phyloP scores from a whole-genome alignment of 2,888 invertebrate species.

The Spodoptera exigua region DNA sequence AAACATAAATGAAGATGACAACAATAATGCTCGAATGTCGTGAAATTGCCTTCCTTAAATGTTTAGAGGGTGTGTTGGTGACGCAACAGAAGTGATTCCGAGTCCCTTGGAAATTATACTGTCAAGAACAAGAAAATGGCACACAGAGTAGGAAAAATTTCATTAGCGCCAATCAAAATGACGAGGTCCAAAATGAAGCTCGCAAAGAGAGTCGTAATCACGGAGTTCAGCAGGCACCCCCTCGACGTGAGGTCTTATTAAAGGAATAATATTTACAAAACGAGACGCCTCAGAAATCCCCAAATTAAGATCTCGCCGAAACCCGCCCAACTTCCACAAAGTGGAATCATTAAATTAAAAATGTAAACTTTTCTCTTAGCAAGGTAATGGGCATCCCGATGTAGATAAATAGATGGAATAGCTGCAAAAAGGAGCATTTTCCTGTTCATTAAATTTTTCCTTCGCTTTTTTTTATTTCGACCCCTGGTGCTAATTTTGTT shows the following conservation, averaged over 20 bases:
- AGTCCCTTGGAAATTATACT: conserved; percentile 84
- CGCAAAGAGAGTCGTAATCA: conserved; percentile 89
- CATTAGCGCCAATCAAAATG: conserved; percentile 90
- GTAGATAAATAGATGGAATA: conserved; percentile 90
- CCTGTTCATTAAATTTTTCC: conserved; percentile 90
- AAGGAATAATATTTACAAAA: conserved; percentile 90
- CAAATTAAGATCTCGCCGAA: conserved; percentile 89
- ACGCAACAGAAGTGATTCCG: conserved; percentile 79
- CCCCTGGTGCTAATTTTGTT: conserved; percentile 90
- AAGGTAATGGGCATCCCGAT: conserved; percentile 90
- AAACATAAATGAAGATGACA: conserved; percentile 84
- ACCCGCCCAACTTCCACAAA: conserved; percentile 90
- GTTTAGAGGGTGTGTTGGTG: conserved; percentile 82
- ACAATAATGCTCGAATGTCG: conserved; percentile 81
- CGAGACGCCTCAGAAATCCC: conserved; percentile 90
- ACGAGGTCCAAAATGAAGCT: conserved; percentile 89
- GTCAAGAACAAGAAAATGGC: conserved; percentile 87
- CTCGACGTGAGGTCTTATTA: conserved; percentile 89
- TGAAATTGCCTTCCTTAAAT: conserved; percentile 80
- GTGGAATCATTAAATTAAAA: conserved; percentile 90
- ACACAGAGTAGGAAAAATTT: conserved; percentile 87
- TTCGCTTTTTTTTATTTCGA: conserved; percentile 89
- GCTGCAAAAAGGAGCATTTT: conserved; percentile 90
- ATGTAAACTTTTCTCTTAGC: conserved; percentile 90
- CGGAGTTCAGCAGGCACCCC: conserved; percentile 87